Base-by-base conservation (phyloP, 2,797 vertebrate genomes). In the Anguilla pacifica region DNA sequence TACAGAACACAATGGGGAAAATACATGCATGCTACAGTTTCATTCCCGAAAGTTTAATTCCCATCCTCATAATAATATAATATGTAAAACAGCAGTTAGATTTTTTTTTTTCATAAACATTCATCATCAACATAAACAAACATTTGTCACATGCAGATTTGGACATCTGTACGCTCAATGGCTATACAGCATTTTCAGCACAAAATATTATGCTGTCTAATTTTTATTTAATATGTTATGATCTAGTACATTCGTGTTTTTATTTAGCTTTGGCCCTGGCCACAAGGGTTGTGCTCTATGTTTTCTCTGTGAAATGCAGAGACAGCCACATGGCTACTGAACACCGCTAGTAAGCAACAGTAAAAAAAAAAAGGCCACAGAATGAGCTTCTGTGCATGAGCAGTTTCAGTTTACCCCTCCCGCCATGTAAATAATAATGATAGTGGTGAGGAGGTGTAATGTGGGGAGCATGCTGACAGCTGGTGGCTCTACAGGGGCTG, bases 401-500 rank as follows among this genome's bases (percentile, higher is more conserved):
- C 67, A 81, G 87, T 55, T 61, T 55, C 70, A 61, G 67, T 88
- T 49, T 70, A 64, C 79, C 55, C 87, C 88, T 89, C 90, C 88
- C 79, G 84, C 86, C 90, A 88, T 72, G 84, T 79, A 84, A 57
- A 74, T 67, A 87, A 91, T 89, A 88, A 87, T 89, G 89, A 90
- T 92, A 89, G 90, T 89, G 86, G 89, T 83, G 89, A 90, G 89
- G 87, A 91, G 89, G 90, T 92, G 90, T 90, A 88, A 88, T 89
- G 90, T 64, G 86, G 87, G 84, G 90, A 87, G 84, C 35, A 89
- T 53, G 85, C 87, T 89, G 91, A 91, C 93, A 94, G 92, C 92
- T 94, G 93, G 92, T 88, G 89, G 87, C 93, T 89, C 92, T 84
- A 89, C 91, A 90, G 93, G 93, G 88, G 91, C 86, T 87, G 88